Evolutionary conservation across 2,113 vertebrate genomes (phyloP), one percentile per base, ranked within the genome.

Genomic region (Alligator sinensis): DNA sequence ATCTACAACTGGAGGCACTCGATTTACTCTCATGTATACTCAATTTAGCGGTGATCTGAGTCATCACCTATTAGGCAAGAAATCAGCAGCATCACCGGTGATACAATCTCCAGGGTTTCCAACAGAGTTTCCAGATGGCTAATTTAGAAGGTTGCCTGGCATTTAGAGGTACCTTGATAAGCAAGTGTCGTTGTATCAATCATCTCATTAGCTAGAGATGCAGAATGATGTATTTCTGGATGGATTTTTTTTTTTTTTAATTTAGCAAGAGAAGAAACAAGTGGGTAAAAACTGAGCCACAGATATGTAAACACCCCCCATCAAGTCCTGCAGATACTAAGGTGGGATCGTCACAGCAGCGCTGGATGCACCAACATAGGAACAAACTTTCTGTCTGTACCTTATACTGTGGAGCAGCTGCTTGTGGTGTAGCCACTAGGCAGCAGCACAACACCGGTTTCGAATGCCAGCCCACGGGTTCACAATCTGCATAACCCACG

Each of bases 361-460:
- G 30, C 24, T 54, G 72, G n/a, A 24, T 80, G 88, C 74, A 59
- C 19, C 55, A 4, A 2, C 6, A 0, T 3, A 54, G 68, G 18
- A 72, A 3, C 18, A 27, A 2, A 1, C 10, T 55, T 64, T 34
- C 76, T 76, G 8, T 62, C 81, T 15, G 72, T 13, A 78, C 22
- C 0, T 1, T 60, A 60, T 12, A 4, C 27, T 59, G 2, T 0
- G 57, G 77, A 47, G 1, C 6, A n/a, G 5, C 10, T 80, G 54
- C 21, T 2, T 1, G n/a, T 4, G 12, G 64, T 88, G 2, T 80
- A 12, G 60, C 97, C 97, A 77, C 96, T 97, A 97, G 97, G 66
- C 93, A 75, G 97, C 97, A 97, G 97, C 95, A 97, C n/a, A 96
- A 47, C 83, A 82, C 81, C 38, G 2, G 0, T 70, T 89, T 92